Evolutionary conservation across 2,888 invertebrate genomes (phyloP), one percentile per base, ranked within the genome.

Genomic region (Archips xylosteana): DNA sequence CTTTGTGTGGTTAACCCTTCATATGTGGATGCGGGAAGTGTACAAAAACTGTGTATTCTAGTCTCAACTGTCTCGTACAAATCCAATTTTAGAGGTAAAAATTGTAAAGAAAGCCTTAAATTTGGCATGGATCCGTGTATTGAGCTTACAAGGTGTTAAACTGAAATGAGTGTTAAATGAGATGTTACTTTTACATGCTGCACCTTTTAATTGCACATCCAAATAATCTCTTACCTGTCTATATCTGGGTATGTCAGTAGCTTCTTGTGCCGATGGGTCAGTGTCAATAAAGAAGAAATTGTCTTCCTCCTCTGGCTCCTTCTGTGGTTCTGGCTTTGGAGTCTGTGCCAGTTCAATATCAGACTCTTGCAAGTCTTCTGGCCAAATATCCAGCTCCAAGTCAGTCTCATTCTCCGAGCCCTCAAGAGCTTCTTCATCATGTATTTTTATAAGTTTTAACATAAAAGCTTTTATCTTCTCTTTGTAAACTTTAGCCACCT

Each of bases 391-490:
- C 51, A 90, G 81, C 83, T 94, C 91, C 77, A 91, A 83, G 76
- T 92, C 90, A 80, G 88, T 87, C 71, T 91, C 89, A 86, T 82
- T 81, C 47, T 89, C 87, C 71, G 86, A 82, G 60, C 84, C 83
- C 76, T 76, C 72, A 32, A 82, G 71, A 75, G 59, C 78, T 0
- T 86, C 84, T 36, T 79, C 80, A 74, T 87, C 83, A 83, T 89
- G 85, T 72, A 89, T 76, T 83, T 90, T 91, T 80, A 95, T 84
- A 75, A 91, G 82, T 78, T 89, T 83, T 64, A 93, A 81, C 83
- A 95, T 86, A 82, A 95, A 95, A 62, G 87, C 86, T 76, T 94
- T 90, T 63, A 95, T 85, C 79, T 91, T 87, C 45, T 87, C 81
- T 81, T 94, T 95, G 80, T 95, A 95, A 54, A 79, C 83, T 70